Evolutionary conservation across 1,140 invertebrate species (phyloP).

Genomic region (Trachelipus rathkii): DNA sequence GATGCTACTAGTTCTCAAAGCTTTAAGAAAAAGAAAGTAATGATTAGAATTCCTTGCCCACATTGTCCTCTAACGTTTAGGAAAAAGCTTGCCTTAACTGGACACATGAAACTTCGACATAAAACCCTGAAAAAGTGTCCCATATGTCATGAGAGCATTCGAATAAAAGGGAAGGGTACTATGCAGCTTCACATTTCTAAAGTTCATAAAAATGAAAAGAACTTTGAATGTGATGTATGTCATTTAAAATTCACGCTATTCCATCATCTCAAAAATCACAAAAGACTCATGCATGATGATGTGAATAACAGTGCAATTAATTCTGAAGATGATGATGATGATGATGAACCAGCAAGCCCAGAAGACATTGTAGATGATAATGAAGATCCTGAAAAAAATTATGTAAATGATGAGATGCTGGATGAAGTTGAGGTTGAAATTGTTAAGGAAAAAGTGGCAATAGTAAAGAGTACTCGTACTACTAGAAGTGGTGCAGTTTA

Average conservation of each 20-base stretch:
- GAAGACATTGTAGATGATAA: too few relatives aligned
- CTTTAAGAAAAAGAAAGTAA: neutral
- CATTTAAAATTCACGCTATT: conserved; percentile 37
- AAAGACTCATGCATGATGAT: conserved; percentile 22
- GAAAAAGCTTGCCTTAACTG: conserved; percentile 36
- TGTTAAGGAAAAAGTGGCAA: too few relatives aligned
- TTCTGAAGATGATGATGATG: conserved; percentile 21
- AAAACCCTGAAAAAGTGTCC: conserved; percentile 36
- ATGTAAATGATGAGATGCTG: too few relatives aligned
- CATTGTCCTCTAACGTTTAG: conserved; percentile 36
- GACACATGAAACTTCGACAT: conserved; percentile 42
- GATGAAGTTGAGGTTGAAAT: too few relatives aligned
- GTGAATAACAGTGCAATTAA: neutral
- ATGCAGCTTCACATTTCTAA: conserved; percentile 44
- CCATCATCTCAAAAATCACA: conserved; percentile 43
- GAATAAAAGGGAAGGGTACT: conserved; percentile 38
- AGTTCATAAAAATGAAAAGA: conserved; percentile 37
- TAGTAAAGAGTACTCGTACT: too few relatives aligned
- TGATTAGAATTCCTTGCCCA: neutral
- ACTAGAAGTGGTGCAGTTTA: too few relatives aligned
- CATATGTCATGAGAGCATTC: conserved; percentile 41
- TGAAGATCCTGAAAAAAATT: too few relatives aligned
- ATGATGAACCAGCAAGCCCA: neutral
- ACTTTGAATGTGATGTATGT: conserved; percentile 39
- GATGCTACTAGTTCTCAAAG: neutral